Conservation (phyloP, 2,797 vertebrate genomes). For the Distichodus sexfasciatus region DNA sequence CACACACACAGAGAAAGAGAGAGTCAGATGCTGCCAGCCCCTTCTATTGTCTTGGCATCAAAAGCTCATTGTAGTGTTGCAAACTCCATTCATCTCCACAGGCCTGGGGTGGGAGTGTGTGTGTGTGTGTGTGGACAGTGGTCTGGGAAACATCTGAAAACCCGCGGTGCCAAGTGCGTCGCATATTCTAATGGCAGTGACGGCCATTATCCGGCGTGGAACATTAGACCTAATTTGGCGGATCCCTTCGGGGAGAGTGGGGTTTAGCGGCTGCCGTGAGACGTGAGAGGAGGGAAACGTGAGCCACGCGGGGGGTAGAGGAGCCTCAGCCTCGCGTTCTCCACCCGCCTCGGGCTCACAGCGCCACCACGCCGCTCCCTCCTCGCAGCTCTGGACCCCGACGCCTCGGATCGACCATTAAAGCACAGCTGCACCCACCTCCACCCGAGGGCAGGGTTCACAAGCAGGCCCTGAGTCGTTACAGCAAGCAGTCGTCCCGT, state of each 20-base stretch:
- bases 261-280: constrained; percentile 66
- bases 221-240: constrained; percentile 85
- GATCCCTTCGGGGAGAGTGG: constrained; percentile 81
- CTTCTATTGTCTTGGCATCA: constrained; percentile 85
- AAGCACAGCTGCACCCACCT: too few species aligned
- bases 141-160: constrained; percentile 55
- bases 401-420: too few species aligned
- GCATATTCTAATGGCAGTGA: constrained; percentile 76
- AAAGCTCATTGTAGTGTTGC: constrained; percentile 85
- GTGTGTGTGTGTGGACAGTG: constrained; percentile 62
- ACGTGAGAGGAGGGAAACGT: constrained; percentile 64
- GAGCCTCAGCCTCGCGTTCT: constrained; percentile 56
- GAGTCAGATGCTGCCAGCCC: constrained; percentile 77
- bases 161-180: constrained; percentile 72
- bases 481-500: too few species aligned
- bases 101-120: constrained; percentile 65
- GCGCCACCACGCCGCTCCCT: too few species aligned
- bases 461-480: too few species aligned
- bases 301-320: constrained; percentile 70
- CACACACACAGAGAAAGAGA: constrained; percentile 72
- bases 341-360: constrained; percentile 36
- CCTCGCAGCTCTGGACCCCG: too few species aligned
- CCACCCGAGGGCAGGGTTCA: too few species aligned
- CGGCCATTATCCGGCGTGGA: constrained; percentile 81
- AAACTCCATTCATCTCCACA: constrained; percentile 83